These are phyloP conservation scores for Poecilia gillii DNA, from an alignment of 2,797 vertebrate genomes.

Conservation along the genomic window DNA sequence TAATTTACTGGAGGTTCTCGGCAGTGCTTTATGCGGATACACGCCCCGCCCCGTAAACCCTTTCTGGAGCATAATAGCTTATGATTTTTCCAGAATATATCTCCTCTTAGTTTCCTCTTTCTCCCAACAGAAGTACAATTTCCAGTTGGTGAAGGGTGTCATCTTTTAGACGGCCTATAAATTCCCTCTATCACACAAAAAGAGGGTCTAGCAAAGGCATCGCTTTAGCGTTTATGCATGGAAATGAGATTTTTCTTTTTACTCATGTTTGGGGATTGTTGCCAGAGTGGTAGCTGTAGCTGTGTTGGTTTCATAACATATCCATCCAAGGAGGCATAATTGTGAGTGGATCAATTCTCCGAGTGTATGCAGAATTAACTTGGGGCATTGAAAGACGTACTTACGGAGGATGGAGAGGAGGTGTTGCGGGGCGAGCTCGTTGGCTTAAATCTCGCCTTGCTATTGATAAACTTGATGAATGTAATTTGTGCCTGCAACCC, in stretches of 20 bases:
- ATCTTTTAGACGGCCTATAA: slow-evolving; percentile 71
- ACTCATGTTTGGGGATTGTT: slow-evolving; percentile 69
- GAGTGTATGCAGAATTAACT: slow-evolving; percentile 70
- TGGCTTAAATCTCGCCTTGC: slow-evolving; percentile 77
- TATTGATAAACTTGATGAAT: slow-evolving; percentile 82
- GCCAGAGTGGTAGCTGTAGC: slow-evolving; percentile 49
- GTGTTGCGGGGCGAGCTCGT: slow-evolving; percentile 63
- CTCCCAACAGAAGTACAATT: slow-evolving; percentile 73
- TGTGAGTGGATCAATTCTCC: slow-evolving; percentile 66
- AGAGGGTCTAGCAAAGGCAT: slow-evolving; percentile 55
- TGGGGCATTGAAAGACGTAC: slow-evolving; percentile 67
- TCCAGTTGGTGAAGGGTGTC: slow-evolving; percentile 72
- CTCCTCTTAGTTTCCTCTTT: slow-evolving; percentile 67
- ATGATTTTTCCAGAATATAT: slow-evolving; percentile 92
- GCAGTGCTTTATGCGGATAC: slow-evolving; percentile 93
- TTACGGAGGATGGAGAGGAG: slow-evolving; percentile 61
- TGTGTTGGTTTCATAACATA: slow-evolving; percentile 68
- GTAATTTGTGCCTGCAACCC: slow-evolving; percentile 77
- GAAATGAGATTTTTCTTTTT: slow-evolving; percentile 61
- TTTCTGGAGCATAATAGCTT: slow-evolving; percentile 92
- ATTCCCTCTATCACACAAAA: slow-evolving; percentile 66
- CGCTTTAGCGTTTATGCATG: slow-evolving; percentile 60
- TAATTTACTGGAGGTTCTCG: slow-evolving; percentile 98
- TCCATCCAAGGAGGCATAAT: slow-evolving; percentile 65
- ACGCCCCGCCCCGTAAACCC: slow-evolving; percentile 78